Percentiles rank a stretch among this genome's conserved stretches.
Evolutionary conservation across 2,888 invertebrate genomes (phyloP).

Genomic region (Torymus tubicola): DNA sequence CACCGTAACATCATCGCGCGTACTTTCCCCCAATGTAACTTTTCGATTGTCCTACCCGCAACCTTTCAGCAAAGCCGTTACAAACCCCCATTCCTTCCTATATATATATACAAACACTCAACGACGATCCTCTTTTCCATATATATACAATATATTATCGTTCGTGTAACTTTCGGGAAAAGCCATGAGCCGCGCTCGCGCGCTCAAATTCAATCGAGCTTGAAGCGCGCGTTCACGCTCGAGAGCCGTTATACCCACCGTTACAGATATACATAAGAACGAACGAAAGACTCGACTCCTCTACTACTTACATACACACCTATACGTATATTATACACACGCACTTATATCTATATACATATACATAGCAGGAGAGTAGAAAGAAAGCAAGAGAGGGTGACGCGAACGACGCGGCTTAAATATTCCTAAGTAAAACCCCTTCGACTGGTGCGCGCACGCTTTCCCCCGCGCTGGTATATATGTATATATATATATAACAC

Average conservation of each 20-base stretch:
- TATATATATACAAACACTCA: no score
- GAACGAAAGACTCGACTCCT: no score
- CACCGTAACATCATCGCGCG: no score
- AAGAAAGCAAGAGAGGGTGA: constrained; percentile 39
- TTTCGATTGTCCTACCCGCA: constrained; percentile 17
- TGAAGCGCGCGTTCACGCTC: constrained; percentile 36
- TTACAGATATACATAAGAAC: no score
- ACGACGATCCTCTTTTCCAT: constrained; percentile 23
- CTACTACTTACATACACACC: no score
- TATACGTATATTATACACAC: no score
- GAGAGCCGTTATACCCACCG: constrained; percentile 10
- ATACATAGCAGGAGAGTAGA: constrained; percentile 14
- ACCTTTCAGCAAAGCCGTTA: neutral
- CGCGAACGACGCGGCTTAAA: constrained; percentile 60
- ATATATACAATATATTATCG: constrained; percentile 38
- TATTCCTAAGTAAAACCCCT: constrained; percentile 68
- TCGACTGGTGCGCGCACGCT: constrained; percentile 35
- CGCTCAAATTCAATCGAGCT: constrained; percentile 45
- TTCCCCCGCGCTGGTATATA: constrained; percentile 17
- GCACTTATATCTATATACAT: neutral
- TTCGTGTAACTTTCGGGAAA: constrained; percentile 25
- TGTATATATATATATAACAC: neutral
- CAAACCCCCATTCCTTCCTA: neutral
- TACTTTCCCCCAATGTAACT: constrained; percentile 27
- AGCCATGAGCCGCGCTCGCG: neutral